phyloP scores from a whole-genome alignment of 1,140 invertebrate genomes.

The Conus ventricosus region DNA sequence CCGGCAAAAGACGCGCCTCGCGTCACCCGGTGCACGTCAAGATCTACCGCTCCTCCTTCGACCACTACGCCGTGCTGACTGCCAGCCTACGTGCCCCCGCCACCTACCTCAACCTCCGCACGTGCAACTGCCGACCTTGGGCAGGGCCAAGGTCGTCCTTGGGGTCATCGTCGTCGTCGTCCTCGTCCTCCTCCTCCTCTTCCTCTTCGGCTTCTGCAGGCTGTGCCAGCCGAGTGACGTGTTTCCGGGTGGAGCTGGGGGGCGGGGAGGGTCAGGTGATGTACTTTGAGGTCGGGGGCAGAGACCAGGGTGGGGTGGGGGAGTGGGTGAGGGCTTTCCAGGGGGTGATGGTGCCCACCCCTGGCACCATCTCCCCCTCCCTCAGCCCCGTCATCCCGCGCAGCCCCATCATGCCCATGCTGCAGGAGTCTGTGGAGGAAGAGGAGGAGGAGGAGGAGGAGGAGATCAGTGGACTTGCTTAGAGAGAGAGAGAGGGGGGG shows the following conservation, averaged over 20 bases:
- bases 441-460: slow-evolving; percentile 34
- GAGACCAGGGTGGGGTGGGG: background rate
- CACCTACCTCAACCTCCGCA: slow-evolving; percentile 37
- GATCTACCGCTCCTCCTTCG: slow-evolving; percentile 35
- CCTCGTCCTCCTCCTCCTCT: background rate
- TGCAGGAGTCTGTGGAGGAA: slow-evolving; percentile 30
- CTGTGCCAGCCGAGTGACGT: too few species aligned
- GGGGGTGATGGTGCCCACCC: background rate
- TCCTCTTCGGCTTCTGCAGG: background rate
- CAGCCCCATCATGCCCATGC: slow-evolving; percentile 28
- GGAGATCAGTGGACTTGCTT: background rate
- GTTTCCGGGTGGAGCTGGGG: slow-evolving; percentile 30
- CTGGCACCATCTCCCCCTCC: slow-evolving; percentile 26
- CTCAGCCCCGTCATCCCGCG: slow-evolving; percentile 30
- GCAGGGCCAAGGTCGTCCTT: background rate
- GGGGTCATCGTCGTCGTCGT: background rate
- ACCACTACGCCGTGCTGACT: slow-evolving; percentile 22
- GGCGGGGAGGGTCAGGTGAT: slow-evolving; percentile 30
- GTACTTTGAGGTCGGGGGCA: slow-evolving; percentile 21
- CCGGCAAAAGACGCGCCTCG: background rate
- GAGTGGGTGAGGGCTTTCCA: slow-evolving; percentile 31
- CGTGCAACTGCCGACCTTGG: slow-evolving; percentile 24
- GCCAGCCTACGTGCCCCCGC: slow-evolving; percentile 23
- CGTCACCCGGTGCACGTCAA: slow-evolving; percentile 34
- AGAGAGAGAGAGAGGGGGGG: background rate